Evolutionary conservation across 1,140 invertebrate genomes (phyloP), one percentile per base, ranked within the genome.

Genomic region (Drosophila varians): DNA sequence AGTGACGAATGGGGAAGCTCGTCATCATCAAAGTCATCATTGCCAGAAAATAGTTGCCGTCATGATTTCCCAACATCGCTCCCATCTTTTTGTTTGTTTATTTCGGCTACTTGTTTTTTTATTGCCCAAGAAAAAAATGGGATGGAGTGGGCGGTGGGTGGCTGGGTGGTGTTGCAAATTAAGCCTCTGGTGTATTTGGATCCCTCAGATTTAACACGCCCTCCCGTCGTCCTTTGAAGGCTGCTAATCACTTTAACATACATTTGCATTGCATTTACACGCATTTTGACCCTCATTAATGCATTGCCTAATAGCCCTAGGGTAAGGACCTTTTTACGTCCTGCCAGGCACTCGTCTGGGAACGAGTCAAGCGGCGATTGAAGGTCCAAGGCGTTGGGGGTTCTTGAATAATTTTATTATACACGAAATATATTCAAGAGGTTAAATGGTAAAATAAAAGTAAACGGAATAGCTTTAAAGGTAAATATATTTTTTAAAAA

Each of bases 171-270:
- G 58, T 49, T 49, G 71, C 47, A 76, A 84, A 86, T 87, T 47
- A 74, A 74, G 82, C 77, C 82, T 87, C 82, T 80, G 73, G 82
- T 82, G 82, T 80, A 76, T 87, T 86, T 69, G 43, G 48, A 51
- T 70, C 43, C 53, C 61, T 66, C 70, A 54, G 69, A 60, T 58
- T 75, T 70, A 53, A 60, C 66, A 34, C 55, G 47, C 53, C 23
- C 42, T n/a, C 40, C 38, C 14, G 18, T n/a, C 11, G 60, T 48
- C 45, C 82, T 87, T 87, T 87, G 82, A 87, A 87, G 80, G 70
- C 64, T 74, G 89, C 73, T 90, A 90, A 90, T 90, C 89, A 79
- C 75, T 90, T 90, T 90, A 90, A 86, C 89, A 90, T 90, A 89
- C 74, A 90, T 89, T 90, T 90, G 89, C 80, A 90, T 84, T 90